These are phyloP conservation scores for Ochotona princeps DNA, from an alignment of 2,113 vertebrate species.

Conservation along the genomic window DNA sequence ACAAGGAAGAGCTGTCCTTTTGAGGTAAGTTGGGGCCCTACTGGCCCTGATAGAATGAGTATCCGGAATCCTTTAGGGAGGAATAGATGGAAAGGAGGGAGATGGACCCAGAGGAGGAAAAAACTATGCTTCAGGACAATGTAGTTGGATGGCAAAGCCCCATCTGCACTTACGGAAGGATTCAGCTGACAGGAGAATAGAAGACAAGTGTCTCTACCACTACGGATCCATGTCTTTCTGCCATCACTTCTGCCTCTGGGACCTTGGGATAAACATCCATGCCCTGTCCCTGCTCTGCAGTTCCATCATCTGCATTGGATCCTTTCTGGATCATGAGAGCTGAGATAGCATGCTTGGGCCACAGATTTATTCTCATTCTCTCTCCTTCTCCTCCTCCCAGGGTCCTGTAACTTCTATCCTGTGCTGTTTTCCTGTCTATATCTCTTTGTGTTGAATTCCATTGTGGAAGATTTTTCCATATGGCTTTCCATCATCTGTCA, in stretches of 20 bases:
- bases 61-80: neutral
- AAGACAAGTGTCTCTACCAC: neutral
- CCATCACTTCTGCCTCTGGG: neutral
- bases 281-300: neutral
- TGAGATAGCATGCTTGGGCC: neutral
- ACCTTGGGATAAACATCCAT: neutral
- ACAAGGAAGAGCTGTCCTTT: neutral
- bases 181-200: neutral
- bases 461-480: neutral
- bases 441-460: neutral
- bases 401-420: neutral
- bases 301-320: neutral
- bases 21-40: neutral
- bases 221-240: neutral
- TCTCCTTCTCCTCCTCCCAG: neutral
- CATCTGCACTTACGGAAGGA: neutral
- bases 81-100: neutral
- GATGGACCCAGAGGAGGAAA: neutral
- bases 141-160: fast-evolving
- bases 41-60: neutral
- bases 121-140: neutral
- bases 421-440: neutral
- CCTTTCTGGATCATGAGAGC: neutral
- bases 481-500: neutral
- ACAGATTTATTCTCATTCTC: neutral